Conservation (phyloP, 2,113 vertebrate genomes). For the Corythaeola cristata region DNA sequence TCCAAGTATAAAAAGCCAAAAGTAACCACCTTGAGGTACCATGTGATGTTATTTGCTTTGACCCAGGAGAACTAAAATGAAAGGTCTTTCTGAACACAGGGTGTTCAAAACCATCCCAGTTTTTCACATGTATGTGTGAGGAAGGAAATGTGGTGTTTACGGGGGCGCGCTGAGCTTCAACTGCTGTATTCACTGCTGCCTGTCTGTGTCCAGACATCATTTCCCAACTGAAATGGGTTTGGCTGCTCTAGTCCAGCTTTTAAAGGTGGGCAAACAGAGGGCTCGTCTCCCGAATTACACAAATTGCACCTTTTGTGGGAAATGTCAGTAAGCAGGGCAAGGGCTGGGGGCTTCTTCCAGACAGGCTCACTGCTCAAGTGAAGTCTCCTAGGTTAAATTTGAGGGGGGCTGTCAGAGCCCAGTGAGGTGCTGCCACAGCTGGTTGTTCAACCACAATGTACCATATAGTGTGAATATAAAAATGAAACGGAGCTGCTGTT, state of each 20-base stretch:
- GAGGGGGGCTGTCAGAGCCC: background rate
- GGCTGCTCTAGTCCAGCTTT: background rate
- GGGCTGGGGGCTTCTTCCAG: background rate
- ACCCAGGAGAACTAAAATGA: constrained; percentile 35
- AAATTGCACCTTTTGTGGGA: background rate
- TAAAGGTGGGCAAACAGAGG: constrained; percentile 13
- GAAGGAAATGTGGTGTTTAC: constrained; percentile 45
- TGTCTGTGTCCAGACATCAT: background rate
- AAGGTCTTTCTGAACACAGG: constrained; percentile 34
- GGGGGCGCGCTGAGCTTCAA: background rate
- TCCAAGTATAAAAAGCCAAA: constrained; percentile 19
- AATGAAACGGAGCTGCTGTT: background rate
- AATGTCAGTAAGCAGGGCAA: background rate
- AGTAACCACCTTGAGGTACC: constrained; percentile 34
- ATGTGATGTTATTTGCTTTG: constrained; percentile 47
- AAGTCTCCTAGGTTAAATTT: background rate
- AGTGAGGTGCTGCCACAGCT: background rate
- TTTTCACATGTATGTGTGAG: background rate
- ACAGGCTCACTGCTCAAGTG: background rate
- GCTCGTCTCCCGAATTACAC: background rate
- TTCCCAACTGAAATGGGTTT: background rate
- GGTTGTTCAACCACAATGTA: accelerated
- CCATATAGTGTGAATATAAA: background rate
- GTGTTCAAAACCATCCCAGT: background rate
- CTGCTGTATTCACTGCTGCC: background rate